Evolutionary conservation across 1,140 invertebrate genomes (phyloP), one percentile per base, ranked within the genome.

Genomic region (Tetraneura akinire): DNA sequence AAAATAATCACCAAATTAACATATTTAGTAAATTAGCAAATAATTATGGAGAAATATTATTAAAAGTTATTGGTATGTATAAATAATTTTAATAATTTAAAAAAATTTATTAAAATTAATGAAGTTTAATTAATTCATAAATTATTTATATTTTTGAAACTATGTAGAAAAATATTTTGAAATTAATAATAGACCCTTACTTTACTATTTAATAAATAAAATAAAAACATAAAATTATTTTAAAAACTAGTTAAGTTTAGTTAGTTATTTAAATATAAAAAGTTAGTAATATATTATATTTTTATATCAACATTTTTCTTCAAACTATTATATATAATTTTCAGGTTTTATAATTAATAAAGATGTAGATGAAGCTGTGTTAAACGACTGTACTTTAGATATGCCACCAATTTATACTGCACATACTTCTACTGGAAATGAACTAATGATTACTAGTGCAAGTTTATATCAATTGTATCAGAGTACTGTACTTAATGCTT

Each of bases 51-150:
- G 55, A 60, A n/a, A 23, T 76, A 16, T 76, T 60, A 42, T 76
- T 76, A 60, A 76, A 76, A 76, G 29, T 76, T 3, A 60, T 76
- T 45, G 55, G 73, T 76, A 45, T 60, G 55, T 76, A 60, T 49
- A 29, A 70, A 70, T 18, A 66, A 6, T 45, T 14, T n/a, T n/a
- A n/a, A n/a, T n/a, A n/a, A n/a, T n/a, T n/a, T n/a, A n/a, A n/a
- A n/a, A n/a, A n/a, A n/a, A n/a, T n/a, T n/a, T n/a, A n/a, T n/a
- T n/a, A n/a, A n/a, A n/a, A n/a, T n/a, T n/a, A n/a, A n/a, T n/a
- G n/a, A n/a, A n/a, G n/a, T n/a, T n/a, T n/a, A n/a, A n/a, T n/a
- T n/a, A n/a, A n/a, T n/a, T n/a, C n/a, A n/a, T n/a, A n/a, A n/a
- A n/a, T n/a, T n/a, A n/a, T n/a, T n/a, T n/a, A n/a, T n/a, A n/a